Evolutionary conservation across 2,888 invertebrate species (phyloP).

Genomic region (Ariolimax columbianus): DNA sequence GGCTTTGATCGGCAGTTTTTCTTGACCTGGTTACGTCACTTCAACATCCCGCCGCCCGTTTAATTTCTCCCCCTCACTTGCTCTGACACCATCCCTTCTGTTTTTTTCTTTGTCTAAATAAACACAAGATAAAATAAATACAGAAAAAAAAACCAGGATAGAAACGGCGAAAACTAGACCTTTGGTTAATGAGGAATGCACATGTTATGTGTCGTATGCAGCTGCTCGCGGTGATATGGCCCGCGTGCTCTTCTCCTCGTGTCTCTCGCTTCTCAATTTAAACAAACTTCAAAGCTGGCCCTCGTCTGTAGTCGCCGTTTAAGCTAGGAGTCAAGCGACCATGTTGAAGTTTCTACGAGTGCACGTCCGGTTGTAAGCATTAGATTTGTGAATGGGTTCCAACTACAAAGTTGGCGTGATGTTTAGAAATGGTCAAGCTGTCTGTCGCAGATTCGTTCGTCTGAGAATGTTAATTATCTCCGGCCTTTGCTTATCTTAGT

Average conservation of each 20-base stretch:
- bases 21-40: no score
- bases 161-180: neutral
- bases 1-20: no score
- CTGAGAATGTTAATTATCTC: no score
- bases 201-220: neutral
- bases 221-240: neutral
- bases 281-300: conserved; percentile 12
- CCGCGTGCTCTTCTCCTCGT: neutral
- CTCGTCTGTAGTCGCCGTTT: neutral
- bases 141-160: neutral
- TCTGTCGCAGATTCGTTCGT: no score
- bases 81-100: no score
- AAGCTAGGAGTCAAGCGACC: neutral
- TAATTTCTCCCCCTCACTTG: no score
- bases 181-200: neutral
- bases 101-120: no score
- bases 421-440: neutral
- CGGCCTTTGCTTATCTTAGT: no score
- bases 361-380: neutral
- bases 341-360: neutral
- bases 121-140: no score
- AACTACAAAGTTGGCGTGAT: neutral
- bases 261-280: neutral
- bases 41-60: no score
- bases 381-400: neutral